Conservation (phyloP, 2,797 vertebrate species). For the Pampus argenteus region DNA sequence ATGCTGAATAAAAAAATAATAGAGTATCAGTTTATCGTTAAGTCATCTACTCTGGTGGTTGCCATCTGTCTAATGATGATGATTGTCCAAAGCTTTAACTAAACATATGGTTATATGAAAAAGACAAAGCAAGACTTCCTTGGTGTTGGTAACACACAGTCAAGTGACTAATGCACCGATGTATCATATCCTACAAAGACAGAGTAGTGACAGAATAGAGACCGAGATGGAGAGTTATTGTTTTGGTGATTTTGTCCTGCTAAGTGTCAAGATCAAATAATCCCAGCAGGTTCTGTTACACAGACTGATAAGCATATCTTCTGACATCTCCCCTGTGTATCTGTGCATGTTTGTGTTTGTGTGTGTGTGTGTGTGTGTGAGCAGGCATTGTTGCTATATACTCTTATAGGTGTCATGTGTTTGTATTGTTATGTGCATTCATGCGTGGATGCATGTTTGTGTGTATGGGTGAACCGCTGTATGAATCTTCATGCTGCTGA, state of each 20-base stretch:
- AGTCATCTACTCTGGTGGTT: neutral
- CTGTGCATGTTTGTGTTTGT: neutral
- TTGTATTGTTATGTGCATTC: constrained; percentile 11
- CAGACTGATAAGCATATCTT: constrained; percentile 36
- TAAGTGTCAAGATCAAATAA: constrained; percentile 42
- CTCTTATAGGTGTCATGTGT: constrained; percentile 24
- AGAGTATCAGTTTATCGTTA: neutral
- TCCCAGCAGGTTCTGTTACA: constrained; percentile 45
- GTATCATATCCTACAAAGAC: neutral
- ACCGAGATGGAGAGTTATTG: neutral
- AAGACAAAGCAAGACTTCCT: neutral
- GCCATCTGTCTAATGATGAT: neutral
- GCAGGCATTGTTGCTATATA: neutral
- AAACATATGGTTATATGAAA: neutral
- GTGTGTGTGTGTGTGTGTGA: neutral
- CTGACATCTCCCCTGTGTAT: constrained; percentile 15
- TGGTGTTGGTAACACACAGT: neutral
- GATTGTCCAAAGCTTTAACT: neutral
- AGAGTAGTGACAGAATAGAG: neutral
- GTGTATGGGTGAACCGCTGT: constrained; percentile 24
- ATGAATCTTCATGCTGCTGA: constrained; percentile 55
- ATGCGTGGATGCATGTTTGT: constrained; percentile 3
- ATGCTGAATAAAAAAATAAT: neutral
- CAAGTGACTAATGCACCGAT: neutral
- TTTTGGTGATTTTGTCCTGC: constrained; percentile 30